Evolutionary conservation across 1,140 invertebrate genomes (phyloP).

Genomic region (Colletes latitarsis): DNA sequence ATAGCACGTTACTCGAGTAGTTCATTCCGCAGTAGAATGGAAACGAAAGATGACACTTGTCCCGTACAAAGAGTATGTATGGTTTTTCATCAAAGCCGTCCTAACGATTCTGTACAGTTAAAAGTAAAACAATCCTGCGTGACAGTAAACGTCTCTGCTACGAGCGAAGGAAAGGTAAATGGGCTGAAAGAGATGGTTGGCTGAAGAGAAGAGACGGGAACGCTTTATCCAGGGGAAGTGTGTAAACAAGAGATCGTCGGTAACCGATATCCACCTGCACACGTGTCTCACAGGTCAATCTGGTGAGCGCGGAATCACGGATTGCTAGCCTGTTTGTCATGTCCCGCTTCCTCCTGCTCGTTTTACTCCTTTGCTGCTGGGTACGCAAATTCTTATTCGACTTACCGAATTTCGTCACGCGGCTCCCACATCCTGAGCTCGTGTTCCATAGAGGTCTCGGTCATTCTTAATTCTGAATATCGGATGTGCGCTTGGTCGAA

Average conservation of each 20-base stretch:
- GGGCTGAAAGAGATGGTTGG: conserved; percentile 10
- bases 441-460: conserved; percentile 60
- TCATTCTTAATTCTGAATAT: conserved; percentile 24
- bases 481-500: conserved; percentile 53
- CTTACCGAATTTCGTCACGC: conserved; percentile 72
- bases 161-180: conserved; percentile 32
- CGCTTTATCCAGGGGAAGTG: conserved; percentile 36
- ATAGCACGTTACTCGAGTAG: conserved; percentile 63
- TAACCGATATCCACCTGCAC: conserved; percentile 75
- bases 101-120: conserved; percentile 64
- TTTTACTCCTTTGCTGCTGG: conserved; percentile 36
- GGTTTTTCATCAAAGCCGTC: conserved; percentile 66
- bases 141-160: conserved; percentile 58
- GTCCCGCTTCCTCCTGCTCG: conserved; percentile 8
- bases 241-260: conserved; percentile 61
- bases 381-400: conserved; percentile 49
- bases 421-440: conserved; percentile 74
- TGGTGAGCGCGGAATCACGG: conserved; percentile 55
- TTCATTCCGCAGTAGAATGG: conserved; percentile 59
- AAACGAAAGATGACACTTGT: conserved; percentile 67
- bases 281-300: conserved; percentile 30
- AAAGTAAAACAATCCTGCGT: conserved; percentile 78
- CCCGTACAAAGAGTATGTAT: conserved; percentile 64
- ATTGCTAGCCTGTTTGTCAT: conserved; percentile 42
- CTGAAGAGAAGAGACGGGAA: neutral